Evolutionary conservation across 2,888 invertebrate genomes (phyloP), one percentile per base, ranked within the genome.

Genomic region (Dioctria rufipes): DNA sequence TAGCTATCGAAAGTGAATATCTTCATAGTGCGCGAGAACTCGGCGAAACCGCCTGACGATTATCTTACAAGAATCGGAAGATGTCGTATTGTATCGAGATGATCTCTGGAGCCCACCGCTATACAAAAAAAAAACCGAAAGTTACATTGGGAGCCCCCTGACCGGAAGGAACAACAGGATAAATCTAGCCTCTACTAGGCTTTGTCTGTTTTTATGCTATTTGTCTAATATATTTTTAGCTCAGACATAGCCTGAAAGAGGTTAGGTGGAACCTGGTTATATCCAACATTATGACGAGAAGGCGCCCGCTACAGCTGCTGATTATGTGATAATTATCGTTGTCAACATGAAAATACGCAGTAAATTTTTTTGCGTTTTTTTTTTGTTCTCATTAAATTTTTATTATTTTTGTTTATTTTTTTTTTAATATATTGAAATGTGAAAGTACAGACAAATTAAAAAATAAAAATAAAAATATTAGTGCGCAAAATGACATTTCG

Each of bases 191-290:
- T 91, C 91, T 91, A 90, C 91, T 91, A 91, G 91, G 91, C 91
- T 91, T 91, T 91, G 91, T 91, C 91, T 91, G 91, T 91, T 86
- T 25, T 25, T 84, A 77, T 83, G 78, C 60, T 65, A 13, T 51
- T 25, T 63, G 67, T 61, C 75, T 51, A 37, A 60, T 8, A 58
- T 58, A 60, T 79, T 39, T 58, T 25, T 78, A 80, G 77, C 84
- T 87, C 88, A 90, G 91, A 91, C 92, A 92, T 91, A 91, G 92
- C 91, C 92, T 91, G 90, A 90, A 89, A 91, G 91, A 91, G 92
- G 91, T 91, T 91, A 91, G 91, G 91, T 91, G 90, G 90, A 89
- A 87, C 88, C 89, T 88, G 88, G 85, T 85, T 82, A 80, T 71
- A 82, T 71, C 67, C 85, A 84, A 83, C 85, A 61, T 75, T 67